Percentiles rank a stretch among this genome's conserved stretches.
Evolutionary conservation across 64 coral and sea anemone species (phyloP).

Genomic region (Stylophora pistillata): DNA sequence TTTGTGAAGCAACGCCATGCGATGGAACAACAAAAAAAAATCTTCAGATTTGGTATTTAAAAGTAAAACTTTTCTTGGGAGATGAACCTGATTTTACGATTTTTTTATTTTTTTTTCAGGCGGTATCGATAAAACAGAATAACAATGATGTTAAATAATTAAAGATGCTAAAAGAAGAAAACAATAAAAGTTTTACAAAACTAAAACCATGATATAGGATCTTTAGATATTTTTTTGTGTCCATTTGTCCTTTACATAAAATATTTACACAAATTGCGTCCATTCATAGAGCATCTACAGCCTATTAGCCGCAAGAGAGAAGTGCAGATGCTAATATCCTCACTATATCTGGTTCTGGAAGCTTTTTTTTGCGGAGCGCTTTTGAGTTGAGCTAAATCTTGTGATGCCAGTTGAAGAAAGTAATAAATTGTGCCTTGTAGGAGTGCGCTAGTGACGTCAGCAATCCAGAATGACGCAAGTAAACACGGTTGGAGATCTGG

Average conservation of each 20-base stretch:
- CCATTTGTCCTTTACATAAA: not conserved
- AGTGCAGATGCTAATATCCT: not conserved
- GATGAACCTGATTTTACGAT: not conserved
- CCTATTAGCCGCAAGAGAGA: not conserved
- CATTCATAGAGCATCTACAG: not conserved
- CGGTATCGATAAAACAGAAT: not conserved
- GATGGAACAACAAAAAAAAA: too few relatives aligned
- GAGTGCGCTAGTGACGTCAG: too few relatives aligned
- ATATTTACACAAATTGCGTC: conserved; percentile 17
- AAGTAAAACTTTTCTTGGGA: not conserved
- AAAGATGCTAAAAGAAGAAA: not conserved
- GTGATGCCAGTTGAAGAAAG: too few relatives aligned
- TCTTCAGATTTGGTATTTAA: too few relatives aligned
- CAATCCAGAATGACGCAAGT: too few relatives aligned
- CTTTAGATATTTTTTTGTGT: not conserved
- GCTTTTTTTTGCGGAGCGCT: too few relatives aligned
- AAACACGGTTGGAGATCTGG: too few relatives aligned
- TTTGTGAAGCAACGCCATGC: too few relatives aligned
- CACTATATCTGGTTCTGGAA: not conserved
- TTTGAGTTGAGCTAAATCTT: too few relatives aligned
- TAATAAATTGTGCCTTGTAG: too few relatives aligned
- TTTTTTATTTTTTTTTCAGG: not conserved
- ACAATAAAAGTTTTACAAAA: not conserved
- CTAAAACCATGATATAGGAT: conserved; percentile 1
- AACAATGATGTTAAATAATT: not conserved